Conservation (phyloP, 2,888 invertebrate species). For the Zygaena filipendulae region DNA sequence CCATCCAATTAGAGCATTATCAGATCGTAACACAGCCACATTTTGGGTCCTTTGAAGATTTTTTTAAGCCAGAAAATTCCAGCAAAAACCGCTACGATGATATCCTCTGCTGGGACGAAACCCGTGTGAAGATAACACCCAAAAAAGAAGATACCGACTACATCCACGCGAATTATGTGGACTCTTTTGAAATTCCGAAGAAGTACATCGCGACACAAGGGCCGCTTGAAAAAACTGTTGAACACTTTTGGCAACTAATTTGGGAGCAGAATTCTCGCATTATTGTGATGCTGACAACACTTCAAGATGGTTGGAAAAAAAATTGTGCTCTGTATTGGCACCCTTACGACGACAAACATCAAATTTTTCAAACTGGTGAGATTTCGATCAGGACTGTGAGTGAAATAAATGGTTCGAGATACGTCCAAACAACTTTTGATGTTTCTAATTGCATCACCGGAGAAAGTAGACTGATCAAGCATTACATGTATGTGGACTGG, state of each 20-base stretch:
- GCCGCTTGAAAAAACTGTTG: constrained; percentile 1
- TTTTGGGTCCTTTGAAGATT: constrained; percentile 4
- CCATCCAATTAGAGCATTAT: too few relatives aligned
- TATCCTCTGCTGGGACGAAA: constrained; percentile 2
- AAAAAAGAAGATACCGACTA: constrained; percentile 2
- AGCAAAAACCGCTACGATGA: constrained; percentile 3
- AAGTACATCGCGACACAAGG: constrained; percentile 4
- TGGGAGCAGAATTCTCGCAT: constrained; percentile 5
- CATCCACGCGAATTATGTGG: constrained; percentile 5
- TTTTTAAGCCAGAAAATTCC: constrained; percentile 1
- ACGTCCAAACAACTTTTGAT: constrained; percentile 4
- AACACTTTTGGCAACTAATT: constrained; percentile 4
- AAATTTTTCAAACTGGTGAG: constrained; percentile 4
- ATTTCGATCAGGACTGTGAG: constrained; percentile 2
- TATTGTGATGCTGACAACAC: constrained; percentile 5
- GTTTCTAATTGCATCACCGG: constrained; percentile 3
- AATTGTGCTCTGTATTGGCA: constrained; percentile 6
- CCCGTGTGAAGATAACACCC: constrained; percentile 5
- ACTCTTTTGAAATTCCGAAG: constrained; percentile 2
- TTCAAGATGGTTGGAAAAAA: constrained; percentile 2
- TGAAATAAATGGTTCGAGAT: constrained; percentile 1
- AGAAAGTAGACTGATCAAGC: constrained; percentile 7
- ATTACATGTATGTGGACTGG: constrained; percentile 8
- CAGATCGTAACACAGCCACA: constrained; percentile 3
- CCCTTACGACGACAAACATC: constrained; percentile 2